Conservation (phyloP, 2,113 vertebrate genomes). For the Synchiropus splendidus region DNA sequence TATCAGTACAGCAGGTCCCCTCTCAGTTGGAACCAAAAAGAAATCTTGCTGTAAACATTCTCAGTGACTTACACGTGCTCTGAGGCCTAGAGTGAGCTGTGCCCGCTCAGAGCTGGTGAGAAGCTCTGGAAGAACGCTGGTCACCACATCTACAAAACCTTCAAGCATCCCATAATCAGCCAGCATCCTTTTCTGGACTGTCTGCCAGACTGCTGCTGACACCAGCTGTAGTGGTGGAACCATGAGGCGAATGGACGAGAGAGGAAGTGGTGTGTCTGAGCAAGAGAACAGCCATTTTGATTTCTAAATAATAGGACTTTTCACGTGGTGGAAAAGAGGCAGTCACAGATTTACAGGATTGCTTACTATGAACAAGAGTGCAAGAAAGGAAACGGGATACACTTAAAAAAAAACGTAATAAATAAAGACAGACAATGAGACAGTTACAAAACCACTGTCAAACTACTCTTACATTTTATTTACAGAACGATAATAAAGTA, state of each 20-base stretch:
- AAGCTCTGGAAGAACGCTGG: conserved; percentile 53
- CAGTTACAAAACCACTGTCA: too few relatives aligned
- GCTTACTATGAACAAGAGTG: too few relatives aligned
- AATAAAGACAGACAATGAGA: too few relatives aligned
- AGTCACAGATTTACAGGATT: too few relatives aligned
- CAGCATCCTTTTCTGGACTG: conserved; percentile 37
- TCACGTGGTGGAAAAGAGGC: too few relatives aligned
- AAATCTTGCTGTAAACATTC: not conserved
- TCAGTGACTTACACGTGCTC: conserved; percentile 56
- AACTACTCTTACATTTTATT: too few relatives aligned
- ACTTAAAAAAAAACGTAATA: too few relatives aligned
- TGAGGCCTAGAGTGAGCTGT: conserved; percentile 63
- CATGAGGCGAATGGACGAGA: conserved; percentile 35
- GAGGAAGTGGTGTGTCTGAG: conserved; percentile 23
- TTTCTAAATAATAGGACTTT: too few relatives aligned
- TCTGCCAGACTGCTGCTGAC: conserved; percentile 61
- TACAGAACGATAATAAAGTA: too few relatives aligned
- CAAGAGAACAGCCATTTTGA: not conserved
- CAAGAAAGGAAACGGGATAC: too few relatives aligned
- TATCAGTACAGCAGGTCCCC: too few relatives aligned
- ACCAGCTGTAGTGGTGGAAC: conserved; percentile 44
- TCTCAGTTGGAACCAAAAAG: conserved; percentile 27
- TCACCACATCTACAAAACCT: conserved; percentile 60
- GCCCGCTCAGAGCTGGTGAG: conserved; percentile 51
- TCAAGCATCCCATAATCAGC: conserved; percentile 58